phyloP scores from a whole-genome alignment of 2,888 invertebrate genomes.

The Coremacera marginata region DNA sequence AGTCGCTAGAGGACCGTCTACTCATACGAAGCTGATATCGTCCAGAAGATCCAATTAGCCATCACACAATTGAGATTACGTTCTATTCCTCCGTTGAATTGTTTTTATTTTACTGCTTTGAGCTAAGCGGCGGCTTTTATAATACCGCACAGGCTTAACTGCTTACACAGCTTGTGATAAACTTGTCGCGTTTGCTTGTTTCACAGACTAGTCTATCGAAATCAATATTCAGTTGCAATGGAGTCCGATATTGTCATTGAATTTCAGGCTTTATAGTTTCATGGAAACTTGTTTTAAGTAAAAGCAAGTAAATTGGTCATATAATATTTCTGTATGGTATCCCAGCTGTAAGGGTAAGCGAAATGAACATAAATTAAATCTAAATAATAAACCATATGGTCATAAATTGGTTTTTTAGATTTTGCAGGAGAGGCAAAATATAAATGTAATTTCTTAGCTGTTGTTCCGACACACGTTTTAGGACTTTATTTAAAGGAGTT shows the following conservation, averaged over 20 bases:
- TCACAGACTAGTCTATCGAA: neutral
- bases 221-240: neutral
- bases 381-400: no score
- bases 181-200: neutral
- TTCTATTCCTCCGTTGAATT: neutral
- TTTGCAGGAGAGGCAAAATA: no score
- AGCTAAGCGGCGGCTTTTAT: neutral
- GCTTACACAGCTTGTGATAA: neutral
- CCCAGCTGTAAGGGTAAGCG: no score
- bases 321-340: no score
- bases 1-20: neutral
- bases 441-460: no score
- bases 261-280: no score
- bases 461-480: no score
- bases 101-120: neutral
- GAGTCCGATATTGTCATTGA: neutral
- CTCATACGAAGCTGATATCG: neutral
- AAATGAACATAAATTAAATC: no score
- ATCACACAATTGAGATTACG: conserved; percentile 2
- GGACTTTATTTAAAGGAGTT: no score
- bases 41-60: conserved; percentile 18
- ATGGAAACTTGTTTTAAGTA: no score
- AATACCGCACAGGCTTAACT: neutral
- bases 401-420: no score
- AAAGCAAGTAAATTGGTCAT: no score